phyloP scores from a whole-genome alignment of 1,140 invertebrate species.

The Drosophila rhopaloa region DNA sequence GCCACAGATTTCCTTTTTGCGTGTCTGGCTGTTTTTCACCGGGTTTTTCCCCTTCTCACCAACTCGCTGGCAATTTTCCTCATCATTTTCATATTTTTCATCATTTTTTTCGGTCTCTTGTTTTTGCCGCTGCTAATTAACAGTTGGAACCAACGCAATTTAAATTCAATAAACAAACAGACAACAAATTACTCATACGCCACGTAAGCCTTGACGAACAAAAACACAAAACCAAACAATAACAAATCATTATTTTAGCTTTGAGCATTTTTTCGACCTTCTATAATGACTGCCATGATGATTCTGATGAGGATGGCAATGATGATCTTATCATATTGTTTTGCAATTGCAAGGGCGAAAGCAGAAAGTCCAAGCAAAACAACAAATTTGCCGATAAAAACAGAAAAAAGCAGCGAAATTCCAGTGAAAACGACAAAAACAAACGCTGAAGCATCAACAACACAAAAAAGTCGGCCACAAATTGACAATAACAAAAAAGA shows the following conservation, averaged over 20 bases:
- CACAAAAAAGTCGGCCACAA: slow-evolving; percentile 38
- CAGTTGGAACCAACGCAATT: slow-evolving; percentile 53
- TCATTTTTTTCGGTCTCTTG: background rate
- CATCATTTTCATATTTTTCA: slow-evolving; percentile 31
- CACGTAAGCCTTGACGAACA: slow-evolving; percentile 43
- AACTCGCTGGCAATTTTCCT: slow-evolving; percentile 1
- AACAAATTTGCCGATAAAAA: slow-evolving; percentile 68
- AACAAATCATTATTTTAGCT: slow-evolving; percentile 44
- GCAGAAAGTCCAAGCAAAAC: slow-evolving; percentile 15
- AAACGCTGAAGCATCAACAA: slow-evolving; percentile 37
- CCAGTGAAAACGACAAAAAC: slow-evolving; percentile 52
- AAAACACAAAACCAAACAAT: slow-evolving; percentile 27
- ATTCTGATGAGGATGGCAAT: slow-evolving; percentile 40
- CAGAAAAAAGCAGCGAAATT: slow-evolving; percentile 43
- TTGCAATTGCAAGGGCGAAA: slow-evolving; percentile 14
- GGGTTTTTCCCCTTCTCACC: background rate
- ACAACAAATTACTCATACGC: slow-evolving; percentile 69
- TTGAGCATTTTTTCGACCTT: slow-evolving; percentile 49
- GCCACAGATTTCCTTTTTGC: slow-evolving; percentile 46
- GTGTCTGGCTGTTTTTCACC: slow-evolving; percentile 28
- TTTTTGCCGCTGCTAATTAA: slow-evolving; percentile 44
- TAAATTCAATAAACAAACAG: slow-evolving; percentile 60
- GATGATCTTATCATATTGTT: slow-evolving; percentile 30
- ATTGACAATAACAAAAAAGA: slow-evolving; percentile 34
- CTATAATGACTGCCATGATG: slow-evolving; percentile 36